Evolutionary conservation across 2,797 vertebrate genomes (phyloP), one percentile per base, ranked within the genome.

Genomic region (Potorous gilbertii): DNA sequence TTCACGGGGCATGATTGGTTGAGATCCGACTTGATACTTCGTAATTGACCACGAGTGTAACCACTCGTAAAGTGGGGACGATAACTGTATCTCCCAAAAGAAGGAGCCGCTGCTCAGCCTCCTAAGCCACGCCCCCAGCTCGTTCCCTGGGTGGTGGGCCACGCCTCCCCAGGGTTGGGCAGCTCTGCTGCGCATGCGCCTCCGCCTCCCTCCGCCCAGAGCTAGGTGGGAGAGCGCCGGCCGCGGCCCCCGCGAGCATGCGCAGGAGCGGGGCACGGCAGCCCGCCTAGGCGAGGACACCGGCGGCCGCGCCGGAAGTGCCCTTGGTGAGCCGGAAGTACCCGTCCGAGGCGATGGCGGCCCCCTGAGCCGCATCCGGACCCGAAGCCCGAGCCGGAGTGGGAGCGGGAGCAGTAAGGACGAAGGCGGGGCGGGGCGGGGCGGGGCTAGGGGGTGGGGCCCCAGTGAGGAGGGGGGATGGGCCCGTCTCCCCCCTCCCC

Each of bases 231-330:
- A 9, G 5, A 55, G 28, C 46, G 9, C 0, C 92, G 96, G 97
- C 96, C 97, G 97, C 40, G 14, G 3, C 34, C 4, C 29, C 5
- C 27, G 52, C 5, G 16, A n/a, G 31, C 28, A 28, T 90, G 91
- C 28, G 55, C 62, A 57, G 52, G 6, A 52, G 12, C 18, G 6
- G 12, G 29, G 54, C 55, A 13, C 54, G 3, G 55, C 56, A 31
- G 34, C 2, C 12, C n/a, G 27, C 56, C 56, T 28, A n/a, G 24
- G 40, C 11, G 1, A 34, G 66, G 55, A 95, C 94, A 10, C 91
- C n/a, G 55, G 91, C 90, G 9, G 90, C 90, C 40, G 95, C 94
- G 94, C 91, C 97, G 97, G 97, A 97, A 98, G 96, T 95, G 74
- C 40, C 0, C 74, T 46, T 3, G 40, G 40, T 27, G 40, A 87